Evolutionary conservation across 2,888 invertebrate species (phyloP), one percentile per base, ranked within the genome.

Genomic region (Pemphredon lugubris): DNA sequence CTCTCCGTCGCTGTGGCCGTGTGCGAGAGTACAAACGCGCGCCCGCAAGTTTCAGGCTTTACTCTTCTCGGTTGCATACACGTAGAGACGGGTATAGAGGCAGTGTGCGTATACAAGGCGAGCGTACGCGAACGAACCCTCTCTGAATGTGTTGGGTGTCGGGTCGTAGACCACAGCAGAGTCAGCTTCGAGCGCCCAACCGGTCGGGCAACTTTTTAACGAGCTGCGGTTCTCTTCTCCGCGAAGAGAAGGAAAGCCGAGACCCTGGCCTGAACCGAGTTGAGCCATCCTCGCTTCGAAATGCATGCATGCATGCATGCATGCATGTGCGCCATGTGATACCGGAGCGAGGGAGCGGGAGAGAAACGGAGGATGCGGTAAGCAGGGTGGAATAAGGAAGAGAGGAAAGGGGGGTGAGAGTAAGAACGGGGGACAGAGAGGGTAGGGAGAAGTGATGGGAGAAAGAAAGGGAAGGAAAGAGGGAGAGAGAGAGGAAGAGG

Each of bases 141-240:
- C 26, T 26, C 63, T 39, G 65, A 54, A 75, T 83, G 82, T 83
- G 83, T 77, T 73, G 86, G 85, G 84, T 87, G 85, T 87, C 87
- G 86, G 87, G 86, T 88, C 88, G 88, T 88, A 87, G 87, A 88
- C 88, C 89, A 88, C 87, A 85, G 85, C 80, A 70, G 80, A 84
- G 86, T 84, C 86, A 86, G 82, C 84, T 83, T 75, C 81, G 82
- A 83, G 83, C 87, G 86, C 83, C 85, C 86, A 89, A 89, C 89
- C 89, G 89, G 89, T 89, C 88, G 86, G 79, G 86, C 89, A 89
- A 89, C 89, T 89, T 89, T 89, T 89, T 89, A 89, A 89, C 89
- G 88, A 89, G 89, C 86, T 83, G 84, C 81, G 80, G 78, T 81
- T 79, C 79, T 77, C 79, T 77, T 73, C 79, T 75, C 73, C 73